phyloP scores from a whole-genome alignment of 2,888 invertebrate genomes.

The Mamestra brassicae region DNA sequence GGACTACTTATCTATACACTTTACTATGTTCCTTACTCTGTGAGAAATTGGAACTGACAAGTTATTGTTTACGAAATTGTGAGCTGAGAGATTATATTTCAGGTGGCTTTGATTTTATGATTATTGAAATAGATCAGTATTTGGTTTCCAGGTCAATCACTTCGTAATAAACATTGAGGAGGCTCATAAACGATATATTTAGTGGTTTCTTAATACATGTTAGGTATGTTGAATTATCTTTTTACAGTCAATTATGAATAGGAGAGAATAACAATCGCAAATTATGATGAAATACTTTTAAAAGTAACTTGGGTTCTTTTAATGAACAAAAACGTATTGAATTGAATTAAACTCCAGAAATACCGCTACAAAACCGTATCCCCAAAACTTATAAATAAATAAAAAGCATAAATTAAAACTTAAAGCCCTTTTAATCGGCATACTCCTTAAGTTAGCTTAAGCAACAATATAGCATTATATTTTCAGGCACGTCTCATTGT shows the following conservation, averaged over 20 bases:
- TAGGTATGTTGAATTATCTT: too few relatives aligned
- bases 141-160: too few relatives aligned
- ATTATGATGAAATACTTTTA: not conserved
- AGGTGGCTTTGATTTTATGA: constrained; percentile 5
- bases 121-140: not conserved
- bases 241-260: not conserved
- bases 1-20: constrained; percentile 64
- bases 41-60: constrained; percentile 49
- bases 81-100: not conserved
- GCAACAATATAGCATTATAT: constrained; percentile 75
- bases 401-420: constrained; percentile 56
- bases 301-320: too few relatives aligned
- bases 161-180: too few relatives aligned
- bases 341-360: not conserved
- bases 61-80: constrained; percentile 58
- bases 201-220: not conserved
- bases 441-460: constrained; percentile 65
- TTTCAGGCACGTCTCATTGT: constrained; percentile 81
- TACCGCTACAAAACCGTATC: not conserved
- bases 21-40: constrained; percentile 35
- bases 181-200: too few relatives aligned
- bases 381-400: constrained; percentile 6
- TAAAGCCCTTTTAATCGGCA: constrained; percentile 52
- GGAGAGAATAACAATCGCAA: not conserved
- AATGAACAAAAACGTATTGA: too few relatives aligned